Evolutionary conservation across 2,888 invertebrate genomes (phyloP).

Genomic region (Heliconius charithonia): DNA sequence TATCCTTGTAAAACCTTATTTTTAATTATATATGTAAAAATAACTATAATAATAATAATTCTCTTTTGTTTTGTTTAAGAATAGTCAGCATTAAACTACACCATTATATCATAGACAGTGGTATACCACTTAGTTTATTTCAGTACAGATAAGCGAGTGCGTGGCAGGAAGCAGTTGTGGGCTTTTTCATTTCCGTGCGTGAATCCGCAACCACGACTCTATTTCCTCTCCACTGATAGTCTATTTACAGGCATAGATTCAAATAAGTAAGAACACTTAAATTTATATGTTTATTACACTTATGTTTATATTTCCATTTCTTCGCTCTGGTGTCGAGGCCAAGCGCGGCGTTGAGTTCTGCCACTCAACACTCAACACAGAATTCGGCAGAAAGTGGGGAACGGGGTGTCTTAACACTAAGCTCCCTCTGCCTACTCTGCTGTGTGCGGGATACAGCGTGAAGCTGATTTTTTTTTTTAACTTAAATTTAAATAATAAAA

Average conservation of each 20-base stretch:
- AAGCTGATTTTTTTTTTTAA: no score
- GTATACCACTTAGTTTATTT: background rate
- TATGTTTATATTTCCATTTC: no score
- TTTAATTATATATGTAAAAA: background rate
- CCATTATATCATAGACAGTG: background rate
- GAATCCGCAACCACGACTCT: slow-evolving; percentile 49
- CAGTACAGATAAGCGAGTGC: slow-evolving; percentile 27
- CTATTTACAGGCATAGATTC: slow-evolving; percentile 46
- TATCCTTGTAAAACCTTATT: no score
- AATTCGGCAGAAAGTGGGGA: no score
- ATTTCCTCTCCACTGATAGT: slow-evolving; percentile 63
- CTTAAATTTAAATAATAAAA: background rate
- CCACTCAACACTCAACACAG: no score
- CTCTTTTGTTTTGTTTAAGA: background rate
- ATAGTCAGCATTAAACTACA: background rate
- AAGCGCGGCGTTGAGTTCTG: no score
- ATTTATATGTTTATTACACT: no score
- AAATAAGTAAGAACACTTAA: background rate
- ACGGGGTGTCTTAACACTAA: no score
- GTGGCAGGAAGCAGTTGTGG: slow-evolving; percentile 37
- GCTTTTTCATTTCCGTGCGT: slow-evolving; percentile 44
- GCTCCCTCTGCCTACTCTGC: no score
- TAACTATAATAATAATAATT: background rate
- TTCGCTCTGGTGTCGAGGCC: no score
- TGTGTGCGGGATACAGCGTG: no score